phyloP scores from a whole-genome alignment of 2,797 vertebrate genomes.

The Nasua narica region DNA sequence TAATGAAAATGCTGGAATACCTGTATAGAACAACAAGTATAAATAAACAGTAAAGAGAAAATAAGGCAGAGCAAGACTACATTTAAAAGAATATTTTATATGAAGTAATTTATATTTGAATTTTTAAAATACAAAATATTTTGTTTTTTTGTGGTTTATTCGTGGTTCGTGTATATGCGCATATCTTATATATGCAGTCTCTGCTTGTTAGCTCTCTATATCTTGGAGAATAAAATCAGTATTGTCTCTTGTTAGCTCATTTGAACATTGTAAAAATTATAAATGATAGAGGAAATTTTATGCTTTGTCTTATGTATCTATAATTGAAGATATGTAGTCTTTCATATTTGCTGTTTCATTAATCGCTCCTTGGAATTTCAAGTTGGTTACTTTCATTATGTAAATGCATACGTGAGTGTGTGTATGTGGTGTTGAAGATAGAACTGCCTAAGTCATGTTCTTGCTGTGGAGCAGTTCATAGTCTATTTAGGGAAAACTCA shows the following conservation, averaged over 20 bases:
- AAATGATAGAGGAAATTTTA: background rate
- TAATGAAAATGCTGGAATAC: background rate
- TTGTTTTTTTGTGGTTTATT: too few relatives aligned
- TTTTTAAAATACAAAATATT: background rate
- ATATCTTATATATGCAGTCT: background rate
- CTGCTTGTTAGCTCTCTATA: background rate
- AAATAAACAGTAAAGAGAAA: background rate
- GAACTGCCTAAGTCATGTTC: background rate
- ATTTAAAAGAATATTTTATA: background rate
- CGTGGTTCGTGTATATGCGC: background rate
- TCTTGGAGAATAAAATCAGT: background rate
- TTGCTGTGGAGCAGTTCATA: background rate
- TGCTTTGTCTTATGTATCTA: background rate
- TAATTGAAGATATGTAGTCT: background rate
- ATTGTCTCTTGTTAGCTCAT: background rate
- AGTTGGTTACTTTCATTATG: background rate
- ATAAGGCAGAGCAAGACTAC: background rate
- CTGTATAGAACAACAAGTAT: background rate
- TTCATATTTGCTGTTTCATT: slow-evolving; percentile 21
- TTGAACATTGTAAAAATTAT: background rate
- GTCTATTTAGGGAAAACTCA: background rate
- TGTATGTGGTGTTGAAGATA: background rate
- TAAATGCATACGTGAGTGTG: background rate
- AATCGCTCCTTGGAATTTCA: background rate
- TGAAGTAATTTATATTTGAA: slow-evolving; percentile 32